These are phyloP conservation scores for Nesoenas mayeri DNA, from an alignment of 2,113 vertebrate genomes.

Conservation along the genomic window DNA sequence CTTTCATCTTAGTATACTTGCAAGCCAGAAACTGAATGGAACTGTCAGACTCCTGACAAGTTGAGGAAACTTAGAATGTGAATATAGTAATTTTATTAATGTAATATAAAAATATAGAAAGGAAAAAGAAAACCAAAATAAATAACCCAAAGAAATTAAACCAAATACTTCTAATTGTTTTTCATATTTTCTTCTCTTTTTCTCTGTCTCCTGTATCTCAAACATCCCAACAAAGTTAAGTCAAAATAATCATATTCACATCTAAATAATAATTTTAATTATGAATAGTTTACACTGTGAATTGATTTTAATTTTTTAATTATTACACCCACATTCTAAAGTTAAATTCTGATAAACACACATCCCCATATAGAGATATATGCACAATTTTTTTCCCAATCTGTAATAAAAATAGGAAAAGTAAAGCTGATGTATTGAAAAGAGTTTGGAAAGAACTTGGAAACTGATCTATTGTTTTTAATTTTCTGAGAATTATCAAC, in stretches of 20 bases:
- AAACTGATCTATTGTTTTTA: neutral
- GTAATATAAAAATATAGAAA: neutral
- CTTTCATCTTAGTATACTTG: neutral
- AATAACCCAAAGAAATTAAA: too few relatives aligned
- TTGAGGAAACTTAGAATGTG: neutral
- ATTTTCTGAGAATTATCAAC: neutral
- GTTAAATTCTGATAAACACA: neutral
- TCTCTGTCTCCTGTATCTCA: neutral
- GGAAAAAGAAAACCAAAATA: too few relatives aligned
- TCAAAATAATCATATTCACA: neutral
- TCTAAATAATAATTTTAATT: neutral
- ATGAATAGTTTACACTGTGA: neutral
- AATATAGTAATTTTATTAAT: neutral
- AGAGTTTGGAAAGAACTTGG: neutral
- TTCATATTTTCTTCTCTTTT: neutral
- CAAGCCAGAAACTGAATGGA: neutral
- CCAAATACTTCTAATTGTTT: neutral
- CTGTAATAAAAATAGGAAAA: neutral
- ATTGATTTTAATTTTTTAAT: neutral
- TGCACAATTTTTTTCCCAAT: neutral
- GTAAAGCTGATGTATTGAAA: neutral
- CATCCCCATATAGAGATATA: neutral
- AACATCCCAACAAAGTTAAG: neutral
- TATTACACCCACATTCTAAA: neutral
- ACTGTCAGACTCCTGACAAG: neutral